These are phyloP conservation scores for Bombus balteatus DNA, from an alignment of 1,140 invertebrate genomes.

Conservation along the genomic window DNA sequence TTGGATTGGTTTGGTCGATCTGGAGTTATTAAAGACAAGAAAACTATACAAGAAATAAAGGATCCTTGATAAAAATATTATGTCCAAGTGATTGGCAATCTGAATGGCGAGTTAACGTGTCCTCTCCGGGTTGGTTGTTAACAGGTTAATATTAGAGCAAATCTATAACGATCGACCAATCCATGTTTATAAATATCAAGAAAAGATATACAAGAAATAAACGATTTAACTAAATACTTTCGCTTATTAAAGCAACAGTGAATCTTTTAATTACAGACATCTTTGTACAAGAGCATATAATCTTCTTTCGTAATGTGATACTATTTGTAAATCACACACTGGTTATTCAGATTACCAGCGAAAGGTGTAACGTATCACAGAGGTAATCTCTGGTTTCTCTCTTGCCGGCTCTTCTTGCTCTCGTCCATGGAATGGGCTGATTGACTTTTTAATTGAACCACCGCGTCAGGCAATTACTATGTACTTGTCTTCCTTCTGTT, in stretches of 20 bases:
- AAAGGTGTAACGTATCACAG: slow-evolving; percentile 7
- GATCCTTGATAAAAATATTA: no score
- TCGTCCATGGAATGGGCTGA: slow-evolving; percentile 64
- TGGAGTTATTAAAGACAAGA: no score
- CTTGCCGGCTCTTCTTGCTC: slow-evolving; percentile 20
- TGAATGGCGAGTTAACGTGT: no score
- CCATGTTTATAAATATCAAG: no score
- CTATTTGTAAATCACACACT: slow-evolving; percentile 4
- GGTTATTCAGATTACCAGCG: slow-evolving; percentile 5
- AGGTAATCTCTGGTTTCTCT: slow-evolving; percentile 2
- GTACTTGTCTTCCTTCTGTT: slow-evolving; percentile 42
- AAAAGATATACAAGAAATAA: not conserved
- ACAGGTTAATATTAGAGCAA: no score
- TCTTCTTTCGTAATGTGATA: not conserved
- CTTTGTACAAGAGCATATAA: not conserved
- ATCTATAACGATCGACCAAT: slow-evolving; percentile 1
- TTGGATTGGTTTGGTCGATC: no score
- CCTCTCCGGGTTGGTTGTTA: no score
- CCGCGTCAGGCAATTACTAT: slow-evolving; percentile 68
- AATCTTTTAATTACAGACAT: not conserved
- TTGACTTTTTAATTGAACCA: slow-evolving; percentile 79
- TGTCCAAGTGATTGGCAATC: no score
- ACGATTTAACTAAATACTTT: not conserved
- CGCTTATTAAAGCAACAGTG: not conserved
- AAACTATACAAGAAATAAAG: no score